Conservation (phyloP, 1,140 invertebrate species). For the Ostrea edulis region DNA sequence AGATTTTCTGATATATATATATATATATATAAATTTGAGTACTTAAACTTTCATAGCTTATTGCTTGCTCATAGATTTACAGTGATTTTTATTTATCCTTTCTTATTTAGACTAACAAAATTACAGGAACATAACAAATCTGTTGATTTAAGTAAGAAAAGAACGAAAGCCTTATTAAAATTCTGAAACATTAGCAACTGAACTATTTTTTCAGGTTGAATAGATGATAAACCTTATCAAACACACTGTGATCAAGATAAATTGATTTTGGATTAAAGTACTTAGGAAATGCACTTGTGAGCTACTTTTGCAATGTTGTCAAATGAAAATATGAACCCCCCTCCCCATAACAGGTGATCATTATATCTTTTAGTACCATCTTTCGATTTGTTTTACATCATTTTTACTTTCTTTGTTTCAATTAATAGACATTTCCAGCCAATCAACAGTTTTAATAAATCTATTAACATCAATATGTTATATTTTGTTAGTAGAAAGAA, state of each 20-base stretch:
- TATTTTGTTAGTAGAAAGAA: slow-evolving; percentile 23
- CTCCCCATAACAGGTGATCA: neutral
- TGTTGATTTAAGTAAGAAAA: neutral
- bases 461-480: neutral
- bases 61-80: neutral
- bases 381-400: neutral
- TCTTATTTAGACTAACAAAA: neutral
- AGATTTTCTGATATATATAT: neutral
- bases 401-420: neutral
- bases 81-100: neutral
- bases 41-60: neutral
- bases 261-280: slow-evolving; percentile 21
- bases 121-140: neutral
- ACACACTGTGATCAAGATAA: neutral
- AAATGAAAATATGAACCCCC: neutral
- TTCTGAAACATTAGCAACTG: neutral
- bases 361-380: too few species aligned
- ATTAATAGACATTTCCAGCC: neutral
- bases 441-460: neutral
- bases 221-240: slow-evolving; percentile 1
- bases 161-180: neutral
- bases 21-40: neutral
- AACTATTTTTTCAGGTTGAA: neutral
- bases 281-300: neutral
- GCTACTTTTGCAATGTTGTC: neutral